Base-by-base conservation (phyloP, 2,113 vertebrate genomes). In the Erpornis zantholeuca region DNA sequence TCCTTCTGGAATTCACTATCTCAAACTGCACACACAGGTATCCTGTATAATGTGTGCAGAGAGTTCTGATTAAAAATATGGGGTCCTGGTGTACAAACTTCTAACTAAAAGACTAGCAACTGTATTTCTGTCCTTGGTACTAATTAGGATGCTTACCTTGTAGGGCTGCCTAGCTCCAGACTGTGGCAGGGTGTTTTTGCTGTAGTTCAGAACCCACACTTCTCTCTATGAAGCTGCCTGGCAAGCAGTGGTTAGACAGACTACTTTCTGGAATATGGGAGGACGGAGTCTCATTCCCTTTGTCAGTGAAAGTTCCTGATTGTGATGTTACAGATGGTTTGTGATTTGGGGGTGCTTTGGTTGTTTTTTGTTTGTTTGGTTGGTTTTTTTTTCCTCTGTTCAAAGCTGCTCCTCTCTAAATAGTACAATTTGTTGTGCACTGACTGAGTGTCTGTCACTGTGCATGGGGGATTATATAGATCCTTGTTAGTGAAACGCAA, bases 11-110 rank as follows among this genome's bases (percentile, higher is more conserved):
- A 56, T 72, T 88, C 17, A 15, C 5, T 28, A 1, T 68, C 21
- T 42, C 42, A 76, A 64, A 22, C 2, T 36, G 45, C 20, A 68
- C 10, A 12, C 0, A 0, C 28, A 50, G 5, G 31, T 75, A 33
- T 82, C 31, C 7, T 15, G 15, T 31, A 8, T 1, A 29, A 15
- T 33, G 4, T n/a, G 20, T 38, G 22, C 7, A 7, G n/a, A 70
- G 11, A 2, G 12, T 57, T 73, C 24, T 73, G 23, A 25, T 36
- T 78, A 19, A 2, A 7, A 36, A 4, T 57, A 6, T 20, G 11
- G 15, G 33, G 15, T 72, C 3, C 27, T 60, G 52, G 28, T 59
- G 42, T 35, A 52, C 7, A n/a, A 25, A 44, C 31, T 36, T 57
- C 19, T 73, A 24, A 27, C 23, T 78, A 21, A 44, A 44, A 44